Base-by-base conservation (phyloP, 2,888 invertebrate genomes). In the Glaucopsyche alexis region DNA sequence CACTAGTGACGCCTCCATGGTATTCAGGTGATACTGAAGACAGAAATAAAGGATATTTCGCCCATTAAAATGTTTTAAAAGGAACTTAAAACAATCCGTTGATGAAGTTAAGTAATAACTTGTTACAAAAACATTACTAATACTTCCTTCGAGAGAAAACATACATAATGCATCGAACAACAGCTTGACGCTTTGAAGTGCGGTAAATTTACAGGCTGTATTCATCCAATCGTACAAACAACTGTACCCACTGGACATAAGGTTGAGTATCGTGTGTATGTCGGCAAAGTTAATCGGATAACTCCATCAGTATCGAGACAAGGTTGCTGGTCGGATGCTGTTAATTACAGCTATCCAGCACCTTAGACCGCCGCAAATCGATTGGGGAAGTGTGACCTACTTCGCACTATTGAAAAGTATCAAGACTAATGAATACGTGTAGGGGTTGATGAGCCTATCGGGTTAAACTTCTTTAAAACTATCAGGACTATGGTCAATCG, bases 301-400 rank as follows among this genome's bases (percentile, higher is more conserved):
- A 45, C 29, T 69, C 19, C 47, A 69, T 67, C 67, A 67, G 47
- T 67, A 65, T 52, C 42, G 52, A 72, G 72, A 67, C 71, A 71
- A 19, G 71, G 60, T 71, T 71, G 71, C 38, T 16, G 13, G 47
- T 66, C 52, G 66, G 72, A 50, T 42, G 67, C 72, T 67, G 72
- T 67, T 72, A 72, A 72, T 72, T 72, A 72, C 72, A 49, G 52
- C 66, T 67, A 72, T 72, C 72, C 29, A 66, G 52, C 71, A 60
- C 67, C 50, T 72, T 67, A 50, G 64, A 71, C 60, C 66, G 29
- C 72, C 67, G 52, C 72, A 72, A 72, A 72, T 67, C 72, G 67
- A 72, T 72, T 38, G 42, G 40, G 42, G 71, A 45, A 42, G 67
- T 45, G 67, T 49, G 69, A 69, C 69, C 69, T 49, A 69, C 49